Evolutionary conservation across 2,888 invertebrate genomes (phyloP).

Genomic region (Drosophila fungiperda): DNA sequence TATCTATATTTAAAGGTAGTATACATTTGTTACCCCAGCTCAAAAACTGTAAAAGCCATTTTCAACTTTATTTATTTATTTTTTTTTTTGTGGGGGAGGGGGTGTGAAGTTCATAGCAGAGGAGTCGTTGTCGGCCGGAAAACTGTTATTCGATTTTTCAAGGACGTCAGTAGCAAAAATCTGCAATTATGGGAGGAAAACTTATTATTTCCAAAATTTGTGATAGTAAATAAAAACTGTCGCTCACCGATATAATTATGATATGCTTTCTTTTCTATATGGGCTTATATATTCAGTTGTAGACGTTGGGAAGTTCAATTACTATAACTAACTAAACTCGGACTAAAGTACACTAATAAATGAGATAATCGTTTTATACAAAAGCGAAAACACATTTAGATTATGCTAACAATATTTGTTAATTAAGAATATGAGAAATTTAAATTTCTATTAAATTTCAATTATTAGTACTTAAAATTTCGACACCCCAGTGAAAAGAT

Average conservation of each 20-base stretch:
- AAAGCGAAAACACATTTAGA: not conserved
- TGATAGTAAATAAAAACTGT: not conserved
- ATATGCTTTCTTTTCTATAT: no score
- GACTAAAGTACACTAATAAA: not conserved
- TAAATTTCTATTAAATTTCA: constrained; percentile 1
- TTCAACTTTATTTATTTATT: no score
- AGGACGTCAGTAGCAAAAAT: no score
- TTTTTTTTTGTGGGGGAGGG: no score
- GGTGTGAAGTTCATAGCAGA: no score
- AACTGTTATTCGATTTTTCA: no score
- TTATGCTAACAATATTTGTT: not conserved
- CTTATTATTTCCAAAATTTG: not conserved
- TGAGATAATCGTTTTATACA: not conserved
- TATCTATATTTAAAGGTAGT: no score
- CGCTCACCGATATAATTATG: no score
- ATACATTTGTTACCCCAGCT: no score
- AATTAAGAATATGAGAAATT: not conserved
- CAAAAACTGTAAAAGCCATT: no score
- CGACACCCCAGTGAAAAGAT: not conserved
- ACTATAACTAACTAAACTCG: not conserved
- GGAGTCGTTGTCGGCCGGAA: no score
- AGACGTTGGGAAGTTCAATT: not conserved
- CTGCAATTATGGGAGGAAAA: no score
- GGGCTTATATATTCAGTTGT: not conserved
- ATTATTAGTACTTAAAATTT: constrained; percentile 15